Base-by-base conservation (phyloP, 2,888 invertebrate genomes). In the Eupithecia inturbata region DNA sequence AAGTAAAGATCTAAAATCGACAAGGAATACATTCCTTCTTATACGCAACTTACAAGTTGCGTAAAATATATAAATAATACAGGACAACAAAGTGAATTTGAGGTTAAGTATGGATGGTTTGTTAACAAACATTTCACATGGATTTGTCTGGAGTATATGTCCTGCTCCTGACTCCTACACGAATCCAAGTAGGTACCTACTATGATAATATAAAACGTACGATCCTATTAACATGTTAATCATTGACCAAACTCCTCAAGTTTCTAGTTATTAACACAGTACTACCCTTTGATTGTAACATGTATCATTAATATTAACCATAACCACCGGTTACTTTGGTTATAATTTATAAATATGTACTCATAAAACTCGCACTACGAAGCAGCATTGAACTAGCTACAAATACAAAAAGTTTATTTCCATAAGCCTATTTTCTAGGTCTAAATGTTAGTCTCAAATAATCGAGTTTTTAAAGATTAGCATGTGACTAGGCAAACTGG, bases 181-280 rank as follows among this genome's bases (percentile, higher is more conserved):
- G n/a, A 49, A 49, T 49, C 7, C 1, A 7, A n/a, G 1, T 19
- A 45, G 3, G 39, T 14, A 41, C 49, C n/a, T n/a, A n/a, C n/a
- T 49, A 49, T n/a, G n/a, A 49, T 49, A n/a, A 49, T 49, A n/a
- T n/a, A 22, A 22, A 57, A 57, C 12, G 26, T 57, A 57, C 26
- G 57, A 22, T 14, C 14, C 57, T 26, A 57, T 57, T 57, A 5
- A 22, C 57, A 62, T 62, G 28, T 62, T 62, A 62, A 62, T 62
- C 28, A 62, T 19, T 62, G 4, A 62, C 28, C 19, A 28, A 9
- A 16, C 31, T 31, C 19, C 31, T 62, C 62, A 62, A 28, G 62
- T 62, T 19, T 3, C 62, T 1, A 9, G 62, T 31, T 62, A 19
- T 9, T 31, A 19, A 31, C 31, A 31, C 31, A 19, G 62, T 19